Evolutionary conservation across 2,113 vertebrate species (phyloP).

Genomic region (Rissa tridactyla): DNA sequence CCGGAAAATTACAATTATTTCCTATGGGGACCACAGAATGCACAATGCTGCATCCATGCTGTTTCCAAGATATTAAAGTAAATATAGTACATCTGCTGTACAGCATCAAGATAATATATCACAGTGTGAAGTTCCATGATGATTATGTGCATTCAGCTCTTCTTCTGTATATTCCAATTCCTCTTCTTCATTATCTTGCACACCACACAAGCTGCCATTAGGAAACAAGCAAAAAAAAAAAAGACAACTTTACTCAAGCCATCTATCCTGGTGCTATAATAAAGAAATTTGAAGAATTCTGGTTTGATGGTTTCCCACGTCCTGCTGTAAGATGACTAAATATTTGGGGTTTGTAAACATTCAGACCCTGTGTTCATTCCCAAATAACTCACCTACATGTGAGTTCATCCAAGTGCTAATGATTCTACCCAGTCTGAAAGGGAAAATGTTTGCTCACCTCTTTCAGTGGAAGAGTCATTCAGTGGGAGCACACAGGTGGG

Average conservation of each 20-base stretch:
- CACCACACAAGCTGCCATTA: constrained; percentile 1
- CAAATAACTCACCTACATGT: not conserved
- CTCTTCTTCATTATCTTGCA: constrained; percentile 47
- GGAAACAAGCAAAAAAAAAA: not conserved
- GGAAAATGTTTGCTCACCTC: not conserved
- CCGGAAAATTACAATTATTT: constrained; percentile 48
- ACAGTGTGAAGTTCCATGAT: constrained; percentile 56
- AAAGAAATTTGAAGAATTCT: not conserved
- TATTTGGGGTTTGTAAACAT: not conserved
- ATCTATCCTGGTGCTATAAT: not conserved
- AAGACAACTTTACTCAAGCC: not conserved
- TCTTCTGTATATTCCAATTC: constrained; percentile 13
- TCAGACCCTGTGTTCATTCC: not conserved
- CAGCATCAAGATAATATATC: constrained; percentile 49
- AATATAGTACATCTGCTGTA: constrained; percentile 70
- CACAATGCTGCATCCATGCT: constrained; percentile 44
- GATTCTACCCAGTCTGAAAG: not conserved
- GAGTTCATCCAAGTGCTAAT: not conserved
- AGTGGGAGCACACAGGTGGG: not conserved
- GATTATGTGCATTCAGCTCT: constrained; percentile 52
- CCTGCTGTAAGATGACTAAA: not conserved
- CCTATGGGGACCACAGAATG: not conserved
- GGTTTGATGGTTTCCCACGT: not conserved
- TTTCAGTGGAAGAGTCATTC: not conserved
- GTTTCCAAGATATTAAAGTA: constrained; percentile 70